Evolutionary conservation across 2,888 invertebrate genomes (phyloP), one percentile per base, ranked within the genome.

Genomic region (Acanthosepion pharaonis): DNA sequence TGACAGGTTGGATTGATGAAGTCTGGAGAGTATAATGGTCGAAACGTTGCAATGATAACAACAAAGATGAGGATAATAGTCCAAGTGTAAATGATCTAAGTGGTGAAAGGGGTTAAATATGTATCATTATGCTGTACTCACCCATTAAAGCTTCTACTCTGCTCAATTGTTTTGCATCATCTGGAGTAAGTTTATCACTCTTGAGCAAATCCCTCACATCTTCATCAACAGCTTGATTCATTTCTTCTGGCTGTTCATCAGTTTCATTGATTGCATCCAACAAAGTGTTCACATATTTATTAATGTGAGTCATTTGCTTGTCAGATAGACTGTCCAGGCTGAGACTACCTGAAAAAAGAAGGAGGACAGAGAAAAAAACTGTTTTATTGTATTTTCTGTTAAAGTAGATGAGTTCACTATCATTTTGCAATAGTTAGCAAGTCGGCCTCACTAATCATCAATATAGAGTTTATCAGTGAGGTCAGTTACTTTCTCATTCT

Each of bases 251-350:
- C 11, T 78, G 78, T 33, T 33, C n/a, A 18, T 33, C 78, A 33
- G 59, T 3, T 23, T 59, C 59, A 59, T n/a, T 78, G 15, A 78
- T 78, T 78, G 78, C 78, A n/a, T 78, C 78, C 33, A 78, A 78
- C n/a, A 78, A 78, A 78, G 78, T 78, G 78, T 78, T 78, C 33
- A 78, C 78, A n/a, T 78, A 78, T 33, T 78, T 78, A 78, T 78
- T 78, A 3, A 78, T 78, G n/a, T 78, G 78, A 78, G n/a, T 78
- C 78, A 78, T n/a, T 33, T 78, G n/a, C 33, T 78, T 15, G 15
- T 78, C 78, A 5, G 78, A 78, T 0, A 78, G 78, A 78, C n/a
- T 78, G n/a, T 78, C 78, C n/a, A 78, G 15, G 33, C n/a, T 78
- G n/a, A 78, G 33, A 78, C 78, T 78, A n/a, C 78, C 78, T 78